A percentile compares a stretch with the other conserved stretches of the same genome.
These are phyloP conservation scores for Eublepharis macularius DNA, from an alignment of 2,113 vertebrate species.

Conservation along the genomic window DNA sequence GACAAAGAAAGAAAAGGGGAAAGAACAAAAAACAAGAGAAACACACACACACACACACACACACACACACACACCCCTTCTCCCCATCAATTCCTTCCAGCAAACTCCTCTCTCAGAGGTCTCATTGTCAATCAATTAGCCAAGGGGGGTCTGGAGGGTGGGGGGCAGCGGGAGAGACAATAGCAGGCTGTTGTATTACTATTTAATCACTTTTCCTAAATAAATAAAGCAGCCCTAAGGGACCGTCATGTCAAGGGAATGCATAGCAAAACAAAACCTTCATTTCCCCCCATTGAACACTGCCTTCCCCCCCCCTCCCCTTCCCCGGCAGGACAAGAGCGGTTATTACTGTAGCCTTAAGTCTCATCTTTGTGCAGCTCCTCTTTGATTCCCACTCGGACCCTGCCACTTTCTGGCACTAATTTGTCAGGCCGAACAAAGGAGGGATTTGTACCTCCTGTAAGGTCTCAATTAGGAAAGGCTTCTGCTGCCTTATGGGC, in stretches of 20 bases:
- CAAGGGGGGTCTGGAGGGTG: constrained; percentile 73
- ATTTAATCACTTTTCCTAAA: constrained; percentile 88
- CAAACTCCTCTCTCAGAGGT: constrained; percentile 77
- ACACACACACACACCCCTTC: neutral
- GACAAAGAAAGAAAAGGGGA: constrained; percentile 39
- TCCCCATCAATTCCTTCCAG: constrained; percentile 72
- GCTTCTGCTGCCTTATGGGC: constrained; percentile 85
- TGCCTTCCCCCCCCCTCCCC: constrained; percentile 49
- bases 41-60: neutral
- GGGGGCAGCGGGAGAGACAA: constrained; percentile 70
- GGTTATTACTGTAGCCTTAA: constrained; percentile 90
- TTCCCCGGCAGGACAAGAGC: constrained; percentile 77
- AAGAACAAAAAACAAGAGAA: constrained; percentile 16
- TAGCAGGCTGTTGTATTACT: constrained; percentile 79
- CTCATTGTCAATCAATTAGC: constrained; percentile 86
- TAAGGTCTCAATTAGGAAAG: constrained; percentile 90
- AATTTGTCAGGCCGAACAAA: constrained; percentile 88
- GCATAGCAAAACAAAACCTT: constrained; percentile 76
- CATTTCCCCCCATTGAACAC: constrained; percentile 77
- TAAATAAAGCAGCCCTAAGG: constrained; percentile 85
- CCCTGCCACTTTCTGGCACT: constrained; percentile 89
- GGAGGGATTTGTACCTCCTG: constrained; percentile 87
- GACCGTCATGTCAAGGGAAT: constrained; percentile 87
- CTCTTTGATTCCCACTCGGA: constrained; percentile 86
- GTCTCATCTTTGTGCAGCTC: constrained; percentile 86